Percentiles rank a stretch among this genome's conserved stretches.
phyloP scores from a whole-genome alignment of 2,113 vertebrate species.

The Anhinga anhinga region DNA sequence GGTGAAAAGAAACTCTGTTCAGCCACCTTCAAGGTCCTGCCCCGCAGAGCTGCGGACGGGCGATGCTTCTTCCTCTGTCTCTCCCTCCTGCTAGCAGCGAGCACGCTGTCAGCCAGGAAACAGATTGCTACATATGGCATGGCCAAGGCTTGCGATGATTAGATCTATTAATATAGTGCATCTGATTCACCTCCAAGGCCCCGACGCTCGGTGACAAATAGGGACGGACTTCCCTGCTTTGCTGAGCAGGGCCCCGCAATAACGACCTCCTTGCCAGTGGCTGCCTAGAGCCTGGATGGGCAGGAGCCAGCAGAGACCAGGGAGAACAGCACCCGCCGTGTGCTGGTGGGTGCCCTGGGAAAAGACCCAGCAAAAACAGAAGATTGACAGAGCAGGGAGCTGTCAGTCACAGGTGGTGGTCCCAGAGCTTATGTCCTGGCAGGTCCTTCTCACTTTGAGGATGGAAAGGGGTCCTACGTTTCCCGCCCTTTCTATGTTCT shows the following conservation, averaged over 20 bases:
- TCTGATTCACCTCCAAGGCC: slow-evolving; percentile 53
- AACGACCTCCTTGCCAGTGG: neutral
- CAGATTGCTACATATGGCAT: slow-evolving; percentile 29
- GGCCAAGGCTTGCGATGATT: slow-evolving; percentile 51
- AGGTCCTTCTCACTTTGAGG: neutral
- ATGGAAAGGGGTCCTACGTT: neutral
- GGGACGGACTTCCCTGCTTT: neutral
- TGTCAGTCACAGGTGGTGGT: neutral
- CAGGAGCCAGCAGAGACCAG: neutral
- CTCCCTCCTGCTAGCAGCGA: neutral
- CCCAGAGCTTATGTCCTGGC: neutral
- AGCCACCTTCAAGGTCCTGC: neutral
- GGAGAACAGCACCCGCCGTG: accelerated
- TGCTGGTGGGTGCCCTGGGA: neutral
- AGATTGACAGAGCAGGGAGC: accelerated
- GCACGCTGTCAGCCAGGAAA: slow-evolving; percentile 33
- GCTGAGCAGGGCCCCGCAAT: neutral
- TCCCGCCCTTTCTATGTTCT: neutral
- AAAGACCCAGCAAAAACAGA: neutral
- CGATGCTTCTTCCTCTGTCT: accelerated
- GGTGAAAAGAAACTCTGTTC: accelerated
- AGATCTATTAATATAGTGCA: slow-evolving; percentile 31
- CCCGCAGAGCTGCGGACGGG: accelerated
- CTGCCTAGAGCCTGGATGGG: accelerated
- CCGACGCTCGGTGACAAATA: neutral